These are phyloP conservation scores for Hypsibius dujardini DNA, from an alignment of 1,140 invertebrate genomes.

Conservation along the genomic window DNA sequence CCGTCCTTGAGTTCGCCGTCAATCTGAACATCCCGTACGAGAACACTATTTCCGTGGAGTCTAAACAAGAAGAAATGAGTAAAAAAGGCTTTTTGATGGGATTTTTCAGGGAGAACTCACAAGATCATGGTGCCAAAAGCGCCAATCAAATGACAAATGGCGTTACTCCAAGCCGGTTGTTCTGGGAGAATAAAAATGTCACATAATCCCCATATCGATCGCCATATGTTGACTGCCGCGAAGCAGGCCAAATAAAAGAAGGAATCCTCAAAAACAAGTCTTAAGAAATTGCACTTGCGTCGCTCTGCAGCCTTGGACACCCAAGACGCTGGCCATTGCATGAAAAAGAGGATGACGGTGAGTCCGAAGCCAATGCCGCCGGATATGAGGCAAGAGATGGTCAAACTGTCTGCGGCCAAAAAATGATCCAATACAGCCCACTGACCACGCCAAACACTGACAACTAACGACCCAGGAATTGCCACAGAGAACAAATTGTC, in stretches of 20 bases:
- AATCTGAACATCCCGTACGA: conserved; percentile 63
- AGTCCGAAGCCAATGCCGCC: conserved; percentile 56
- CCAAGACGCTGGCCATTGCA: conserved; percentile 46
- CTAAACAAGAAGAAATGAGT: not conserved
- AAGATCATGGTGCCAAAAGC: conserved; percentile 53
- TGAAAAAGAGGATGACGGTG: conserved; percentile 48
- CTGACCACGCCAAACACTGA: conserved; percentile 65
- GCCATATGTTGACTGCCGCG: conserved; percentile 66
- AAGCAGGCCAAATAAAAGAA: conserved; percentile 56
- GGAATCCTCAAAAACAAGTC: conserved; percentile 41
- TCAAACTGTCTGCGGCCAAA: not conserved
- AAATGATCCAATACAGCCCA: conserved; percentile 53
- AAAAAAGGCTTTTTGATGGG: not conserved
- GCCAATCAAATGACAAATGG: conserved; percentile 52
- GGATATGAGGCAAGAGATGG: conserved; percentile 25
- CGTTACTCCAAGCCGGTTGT: conserved; percentile 49
- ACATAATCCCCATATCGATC: conserved; percentile 59
- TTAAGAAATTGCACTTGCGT: no score
- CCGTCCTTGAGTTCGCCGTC: conserved; percentile 59
- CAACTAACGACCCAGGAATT: conserved; percentile 59
- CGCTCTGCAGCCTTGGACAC: conserved; percentile 45
- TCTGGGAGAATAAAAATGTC: conserved; percentile 59
- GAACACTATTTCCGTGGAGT: conserved; percentile 53
- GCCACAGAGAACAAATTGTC: conserved; percentile 67
- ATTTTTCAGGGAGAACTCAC: conserved; percentile 33